These are phyloP conservation scores for Sebastiscus tertius DNA, from an alignment of 2,797 vertebrate genomes.

Conservation along the genomic window DNA sequence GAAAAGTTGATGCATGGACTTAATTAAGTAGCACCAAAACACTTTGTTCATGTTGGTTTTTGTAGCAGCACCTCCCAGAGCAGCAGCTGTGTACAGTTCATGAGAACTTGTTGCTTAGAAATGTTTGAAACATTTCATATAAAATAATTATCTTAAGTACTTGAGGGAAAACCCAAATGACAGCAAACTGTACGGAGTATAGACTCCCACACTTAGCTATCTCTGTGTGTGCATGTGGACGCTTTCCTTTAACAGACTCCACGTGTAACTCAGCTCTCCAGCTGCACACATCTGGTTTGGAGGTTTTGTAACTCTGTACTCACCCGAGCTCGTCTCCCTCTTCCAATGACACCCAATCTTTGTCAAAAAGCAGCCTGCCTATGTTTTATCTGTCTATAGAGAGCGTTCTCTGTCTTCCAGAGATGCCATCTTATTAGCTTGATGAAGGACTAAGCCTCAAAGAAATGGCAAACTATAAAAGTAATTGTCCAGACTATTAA, in stretches of 20 bases:
- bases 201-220: background rate
- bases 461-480: conserved; percentile 1
- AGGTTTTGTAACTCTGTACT: conserved; percentile 41
- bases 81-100: background rate
- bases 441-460: background rate
- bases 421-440: background rate
- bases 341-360: background rate
- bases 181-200: background rate
- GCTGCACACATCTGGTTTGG: conserved; percentile 58
- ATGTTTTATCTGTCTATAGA: background rate
- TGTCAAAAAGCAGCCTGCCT: background rate
- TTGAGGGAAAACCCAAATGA: background rate
- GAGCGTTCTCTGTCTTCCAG: background rate
- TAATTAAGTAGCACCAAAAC: background rate
- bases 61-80: background rate
- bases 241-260: conserved; percentile 16
- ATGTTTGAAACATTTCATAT: background rate
- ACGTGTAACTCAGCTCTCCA: conserved; percentile 35
- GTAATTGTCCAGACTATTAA: background rate
- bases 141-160: background rate
- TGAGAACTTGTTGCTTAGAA: background rate
- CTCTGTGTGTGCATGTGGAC: conserved; percentile 4
- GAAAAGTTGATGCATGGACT: background rate
- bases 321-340: background rate
- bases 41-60: background rate